phyloP scores from a whole-genome alignment of 1,140 invertebrate species.

The Ceratitis capitata region DNA sequence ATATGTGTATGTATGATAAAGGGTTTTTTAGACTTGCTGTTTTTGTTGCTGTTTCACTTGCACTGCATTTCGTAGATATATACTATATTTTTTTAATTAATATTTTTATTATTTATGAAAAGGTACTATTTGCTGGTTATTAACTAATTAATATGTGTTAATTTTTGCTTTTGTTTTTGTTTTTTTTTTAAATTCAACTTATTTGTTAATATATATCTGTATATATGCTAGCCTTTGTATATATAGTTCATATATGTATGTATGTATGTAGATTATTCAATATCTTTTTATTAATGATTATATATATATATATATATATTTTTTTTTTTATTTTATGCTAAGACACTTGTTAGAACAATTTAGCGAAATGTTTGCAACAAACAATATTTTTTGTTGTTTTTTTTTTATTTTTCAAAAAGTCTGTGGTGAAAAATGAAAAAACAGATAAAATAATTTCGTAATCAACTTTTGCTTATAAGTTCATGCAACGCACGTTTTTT shows the following conservation, averaged over 20 bases:
- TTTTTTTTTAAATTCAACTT: slow-evolving; percentile 10
- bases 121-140: slow-evolving; percentile 37
- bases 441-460: background rate
- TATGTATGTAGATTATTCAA: slow-evolving; percentile 16
- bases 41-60: slow-evolving; percentile 51
- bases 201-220: background rate
- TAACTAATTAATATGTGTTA: slow-evolving; percentile 33
- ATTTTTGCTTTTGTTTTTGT: no score
- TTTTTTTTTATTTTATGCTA: slow-evolving; percentile 28
- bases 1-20: slow-evolving; percentile 32
- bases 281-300: background rate
- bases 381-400: no score
- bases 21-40: slow-evolving; percentile 50
- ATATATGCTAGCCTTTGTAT: background rate
- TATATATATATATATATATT: background rate
- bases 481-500: background rate
- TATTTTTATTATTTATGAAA: slow-evolving; percentile 33
- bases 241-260: slow-evolving; percentile 8
- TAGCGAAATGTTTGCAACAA: slow-evolving; percentile 26
- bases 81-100: slow-evolving; percentile 15
- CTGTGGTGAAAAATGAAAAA: background rate
- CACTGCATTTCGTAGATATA: slow-evolving; percentile 48
- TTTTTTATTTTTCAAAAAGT: background rate
- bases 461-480: background rate
- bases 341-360: slow-evolving; percentile 35